These are phyloP conservation scores for Prosopocoilus inquinatus DNA, from an alignment of 2,888 invertebrate genomes.

Conservation along the genomic window DNA sequence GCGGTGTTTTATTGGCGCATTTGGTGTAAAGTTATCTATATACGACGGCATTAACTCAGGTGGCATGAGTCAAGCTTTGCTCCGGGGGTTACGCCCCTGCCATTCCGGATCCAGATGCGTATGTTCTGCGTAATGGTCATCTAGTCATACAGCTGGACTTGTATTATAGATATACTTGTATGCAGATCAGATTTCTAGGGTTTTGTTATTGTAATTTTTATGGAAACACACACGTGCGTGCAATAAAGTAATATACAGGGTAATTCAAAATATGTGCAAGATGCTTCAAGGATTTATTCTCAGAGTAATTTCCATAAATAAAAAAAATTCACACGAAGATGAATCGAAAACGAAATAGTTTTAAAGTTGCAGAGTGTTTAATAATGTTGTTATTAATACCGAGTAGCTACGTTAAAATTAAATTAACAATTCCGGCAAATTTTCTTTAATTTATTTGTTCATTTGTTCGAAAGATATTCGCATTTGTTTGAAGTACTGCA, in stretches of 20 bases:
- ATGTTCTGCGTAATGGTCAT: slow-evolving; percentile 10
- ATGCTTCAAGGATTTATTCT: no score
- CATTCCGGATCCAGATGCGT: slow-evolving; percentile 32
- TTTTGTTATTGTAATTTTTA: background rate
- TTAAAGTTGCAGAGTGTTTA: no score
- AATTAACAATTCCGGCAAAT: no score
- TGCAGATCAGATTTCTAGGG: slow-evolving; percentile 18
- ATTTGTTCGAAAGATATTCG: no score
- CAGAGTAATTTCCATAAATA: no score
- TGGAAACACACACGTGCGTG: slow-evolving; percentile 2
- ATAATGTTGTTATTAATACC: no score
- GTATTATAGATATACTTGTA: slow-evolving; percentile 16
- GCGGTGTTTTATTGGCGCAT: slow-evolving; percentile 34
- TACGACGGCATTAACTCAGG: slow-evolving; percentile 25
- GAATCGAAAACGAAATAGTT: no score
- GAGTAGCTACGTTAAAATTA: no score
- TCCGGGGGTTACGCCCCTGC: slow-evolving; percentile 29
- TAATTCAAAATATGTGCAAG: no score
- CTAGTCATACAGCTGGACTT: slow-evolving; percentile 16
- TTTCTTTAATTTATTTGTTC: no score
- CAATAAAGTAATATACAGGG: background rate
- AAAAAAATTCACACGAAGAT: no score
- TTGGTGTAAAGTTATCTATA: slow-evolving; percentile 32
- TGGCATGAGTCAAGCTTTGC: slow-evolving; percentile 26
- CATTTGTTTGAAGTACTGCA: no score